These are phyloP conservation scores for Epicampocera succincta DNA, from an alignment of 2,888 invertebrate species.

Conservation along the genomic window DNA sequence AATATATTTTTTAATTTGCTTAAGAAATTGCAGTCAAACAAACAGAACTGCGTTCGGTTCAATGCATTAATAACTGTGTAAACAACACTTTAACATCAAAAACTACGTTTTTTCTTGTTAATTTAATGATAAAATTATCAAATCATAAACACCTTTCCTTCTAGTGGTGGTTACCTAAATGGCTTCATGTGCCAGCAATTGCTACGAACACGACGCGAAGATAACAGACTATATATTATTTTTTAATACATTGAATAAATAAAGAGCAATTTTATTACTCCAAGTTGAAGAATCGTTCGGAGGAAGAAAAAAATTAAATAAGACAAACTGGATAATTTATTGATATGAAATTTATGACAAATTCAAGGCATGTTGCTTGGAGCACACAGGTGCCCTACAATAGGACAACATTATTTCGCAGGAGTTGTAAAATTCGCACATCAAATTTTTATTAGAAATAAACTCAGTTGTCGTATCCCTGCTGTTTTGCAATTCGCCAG, in stretches of 20 bases:
- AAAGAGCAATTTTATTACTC: constrained; percentile 33
- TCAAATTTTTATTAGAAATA: too few species aligned
- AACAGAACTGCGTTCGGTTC: constrained; percentile 9
- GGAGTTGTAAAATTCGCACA: background rate
- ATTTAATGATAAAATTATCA: constrained; percentile 64
- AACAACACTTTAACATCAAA: constrained; percentile 14
- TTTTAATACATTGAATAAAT: constrained; percentile 3
- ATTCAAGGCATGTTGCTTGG: constrained; percentile 14
- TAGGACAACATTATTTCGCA: too few species aligned
- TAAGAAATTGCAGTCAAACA: constrained; percentile 20
- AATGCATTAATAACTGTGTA: constrained; percentile 18
- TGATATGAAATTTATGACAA: constrained; percentile 13
- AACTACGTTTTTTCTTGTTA: constrained; percentile 40
- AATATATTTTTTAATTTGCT: background rate
- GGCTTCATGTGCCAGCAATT: background rate
- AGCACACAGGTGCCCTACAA: constrained; percentile 13
- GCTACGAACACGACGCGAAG: constrained; percentile 1
- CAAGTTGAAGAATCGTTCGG: constrained; percentile 4
- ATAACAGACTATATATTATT: constrained; percentile 20
- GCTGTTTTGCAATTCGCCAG: too few species aligned
- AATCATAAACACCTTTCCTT: constrained; percentile 48
- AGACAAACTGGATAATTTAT: background rate
- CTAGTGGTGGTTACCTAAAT: constrained; percentile 10
- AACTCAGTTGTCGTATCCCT: too few species aligned
- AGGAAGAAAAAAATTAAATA: background rate